These are phyloP conservation scores for Brachionus plicatilis DNA, from an alignment of 1,140 invertebrate species.

Conservation along the genomic window DNA sequence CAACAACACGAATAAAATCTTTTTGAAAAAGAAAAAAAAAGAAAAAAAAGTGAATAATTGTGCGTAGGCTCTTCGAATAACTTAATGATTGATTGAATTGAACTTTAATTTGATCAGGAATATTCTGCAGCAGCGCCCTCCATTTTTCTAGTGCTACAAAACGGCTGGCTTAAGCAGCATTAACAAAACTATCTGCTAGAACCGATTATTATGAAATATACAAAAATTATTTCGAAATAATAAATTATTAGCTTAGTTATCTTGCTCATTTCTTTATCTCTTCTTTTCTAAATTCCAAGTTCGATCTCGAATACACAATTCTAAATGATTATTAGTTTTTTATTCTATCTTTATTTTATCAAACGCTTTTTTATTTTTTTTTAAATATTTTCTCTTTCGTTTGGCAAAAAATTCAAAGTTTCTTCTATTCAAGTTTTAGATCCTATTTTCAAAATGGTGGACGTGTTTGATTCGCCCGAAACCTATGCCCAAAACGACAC, in stretches of 20 bases:
- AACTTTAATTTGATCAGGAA: constrained; percentile 8
- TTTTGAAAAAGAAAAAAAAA: background rate
- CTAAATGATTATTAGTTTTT: background rate
- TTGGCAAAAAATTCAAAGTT: background rate
- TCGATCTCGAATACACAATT: background rate
- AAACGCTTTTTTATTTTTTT: background rate
- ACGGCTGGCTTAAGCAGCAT: background rate
- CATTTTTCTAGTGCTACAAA: background rate
- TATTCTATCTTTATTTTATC: background rate
- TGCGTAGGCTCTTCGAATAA: background rate
- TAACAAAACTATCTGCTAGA: background rate
- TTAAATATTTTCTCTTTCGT: too few species aligned
- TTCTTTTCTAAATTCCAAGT: background rate
- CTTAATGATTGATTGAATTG: constrained; percentile 6
- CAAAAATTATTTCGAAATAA: constrained; percentile 16
- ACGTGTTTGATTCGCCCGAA: constrained; percentile 27
- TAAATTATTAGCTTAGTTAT: constrained; percentile 32
- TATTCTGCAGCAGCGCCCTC: background rate
- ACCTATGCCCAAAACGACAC: background rate
- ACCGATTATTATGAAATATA: background rate
- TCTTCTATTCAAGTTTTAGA: background rate
- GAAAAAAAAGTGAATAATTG: background rate
- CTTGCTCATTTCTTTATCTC: background rate
- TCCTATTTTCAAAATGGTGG: constrained; percentile 21
- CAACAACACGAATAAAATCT: background rate